Conservation (phyloP, 2,113 vertebrate species). For the Pseudorasbora parva region DNA sequence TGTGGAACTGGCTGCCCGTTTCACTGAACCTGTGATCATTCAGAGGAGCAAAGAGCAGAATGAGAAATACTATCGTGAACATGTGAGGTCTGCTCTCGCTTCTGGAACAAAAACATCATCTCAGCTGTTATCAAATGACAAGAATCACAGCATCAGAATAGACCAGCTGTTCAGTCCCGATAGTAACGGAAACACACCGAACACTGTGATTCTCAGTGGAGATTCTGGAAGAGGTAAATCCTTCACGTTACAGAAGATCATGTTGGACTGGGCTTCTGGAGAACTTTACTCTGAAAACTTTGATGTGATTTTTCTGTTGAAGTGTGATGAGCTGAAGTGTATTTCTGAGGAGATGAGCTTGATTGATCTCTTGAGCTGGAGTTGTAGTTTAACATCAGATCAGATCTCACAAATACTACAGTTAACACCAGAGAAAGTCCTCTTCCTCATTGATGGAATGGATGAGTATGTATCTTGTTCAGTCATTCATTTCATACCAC, state of each 20-base stretch:
- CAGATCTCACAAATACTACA: conserved; percentile 44
- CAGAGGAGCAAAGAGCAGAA: conserved; percentile 18
- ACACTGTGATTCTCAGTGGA: conserved; percentile 69
- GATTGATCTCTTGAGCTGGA: conserved; percentile 50
- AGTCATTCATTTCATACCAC: not conserved
- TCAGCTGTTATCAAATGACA: not conserved
- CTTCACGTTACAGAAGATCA: conserved; percentile 68
- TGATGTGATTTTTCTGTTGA: conserved; percentile 66
- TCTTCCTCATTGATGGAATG: conserved; percentile 68
- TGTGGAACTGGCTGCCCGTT: conserved; percentile 3
- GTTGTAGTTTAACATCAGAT: not conserved
- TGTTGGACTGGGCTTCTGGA: conserved; percentile 67
- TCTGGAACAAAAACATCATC: not conserved
- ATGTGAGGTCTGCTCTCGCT: not conserved
- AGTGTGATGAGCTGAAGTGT: conserved; percentile 62
- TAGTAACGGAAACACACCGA: not conserved
- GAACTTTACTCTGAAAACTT: conserved; percentile 52
- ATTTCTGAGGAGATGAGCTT: conserved; percentile 40
- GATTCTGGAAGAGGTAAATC: conserved; percentile 74
- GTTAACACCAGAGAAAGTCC: conserved; percentile 52
- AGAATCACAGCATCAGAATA: not conserved
- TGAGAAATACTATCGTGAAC: not conserved
- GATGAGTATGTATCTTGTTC: conserved; percentile 57
- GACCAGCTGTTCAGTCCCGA: conserved; percentile 33
- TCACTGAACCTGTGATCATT: conserved; percentile 33